These are phyloP conservation scores for Epistrophella euchroma DNA, from an alignment of 2,888 invertebrate species.

Conservation along the genomic window DNA sequence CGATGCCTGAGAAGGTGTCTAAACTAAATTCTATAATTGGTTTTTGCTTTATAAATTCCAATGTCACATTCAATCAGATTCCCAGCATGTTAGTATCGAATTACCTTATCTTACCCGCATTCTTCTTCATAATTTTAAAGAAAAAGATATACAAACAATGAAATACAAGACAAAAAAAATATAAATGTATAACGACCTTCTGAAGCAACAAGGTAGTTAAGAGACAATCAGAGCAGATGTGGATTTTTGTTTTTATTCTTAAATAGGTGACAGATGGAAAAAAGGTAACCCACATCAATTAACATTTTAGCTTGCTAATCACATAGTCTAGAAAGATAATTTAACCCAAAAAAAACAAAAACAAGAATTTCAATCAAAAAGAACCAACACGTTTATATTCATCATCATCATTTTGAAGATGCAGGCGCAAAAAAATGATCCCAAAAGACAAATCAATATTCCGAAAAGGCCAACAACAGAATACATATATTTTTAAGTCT, in stretches of 20 bases:
- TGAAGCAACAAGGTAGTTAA: not conserved
- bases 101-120: slow-evolving; percentile 15
- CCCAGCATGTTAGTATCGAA: not conserved
- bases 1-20: not conserved
- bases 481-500: not conserved
- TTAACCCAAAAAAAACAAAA: not conserved
- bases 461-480: not conserved
- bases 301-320: slow-evolving; percentile 36
- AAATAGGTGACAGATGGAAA: slow-evolving; percentile 42
- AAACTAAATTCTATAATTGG: not conserved
- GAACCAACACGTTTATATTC: slow-evolving; percentile 2
- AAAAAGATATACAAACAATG: not conserved
- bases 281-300: slow-evolving; percentile 53
- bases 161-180: not conserved
- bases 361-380: slow-evolving; percentile 1
- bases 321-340: not conserved
- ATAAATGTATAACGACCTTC: not conserved
- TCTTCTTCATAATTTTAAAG: not conserved
- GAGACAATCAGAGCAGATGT: slow-evolving; percentile 38
- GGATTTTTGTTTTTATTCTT: not conserved
- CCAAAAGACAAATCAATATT: not conserved
- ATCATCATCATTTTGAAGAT: not conserved
- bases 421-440: slow-evolving; percentile 4
- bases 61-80: slow-evolving; percentile 6
- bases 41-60: slow-evolving; percentile 10